These are phyloP conservation scores for Dynastes hyllus DNA, from an alignment of 2,888 invertebrate genomes.

Conservation along the genomic window DNA sequence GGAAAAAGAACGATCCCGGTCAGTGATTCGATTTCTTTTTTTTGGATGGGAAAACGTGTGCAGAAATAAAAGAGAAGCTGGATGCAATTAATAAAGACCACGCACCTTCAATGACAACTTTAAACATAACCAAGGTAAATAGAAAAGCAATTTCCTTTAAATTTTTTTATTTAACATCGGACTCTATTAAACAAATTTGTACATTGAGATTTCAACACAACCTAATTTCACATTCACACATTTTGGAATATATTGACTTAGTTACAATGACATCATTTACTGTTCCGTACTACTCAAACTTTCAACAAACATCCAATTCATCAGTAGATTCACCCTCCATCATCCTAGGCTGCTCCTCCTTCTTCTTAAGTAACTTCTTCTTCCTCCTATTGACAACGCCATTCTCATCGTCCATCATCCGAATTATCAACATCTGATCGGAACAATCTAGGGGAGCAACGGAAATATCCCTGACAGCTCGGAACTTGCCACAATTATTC, in stretches of 20 bases:
- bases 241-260: constrained; percentile 15
- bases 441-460: constrained; percentile 95
- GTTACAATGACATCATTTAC: neutral
- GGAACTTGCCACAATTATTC: constrained; percentile 99
- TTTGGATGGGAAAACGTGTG: too few relatives aligned
- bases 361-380: constrained; percentile 69
- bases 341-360: constrained; percentile 64
- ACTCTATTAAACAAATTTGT: constrained; percentile 42
- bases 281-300: neutral
- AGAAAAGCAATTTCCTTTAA: too few relatives aligned
- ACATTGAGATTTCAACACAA: constrained; percentile 35
- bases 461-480: constrained; percentile 98
- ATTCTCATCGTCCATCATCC: constrained; percentile 97
- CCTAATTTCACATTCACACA: constrained; percentile 10
- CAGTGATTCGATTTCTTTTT: too few relatives aligned
- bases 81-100: too few relatives aligned
- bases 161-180: neutral
- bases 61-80: too few relatives aligned
- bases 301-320: constrained; percentile 63
- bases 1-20: too few relatives aligned
- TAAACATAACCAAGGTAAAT: too few relatives aligned
- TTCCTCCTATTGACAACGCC: constrained; percentile 85
- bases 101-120: too few relatives aligned
- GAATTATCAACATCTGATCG: constrained; percentile 90
- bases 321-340: constrained; percentile 70